Conservation (phyloP, 2,888 invertebrate genomes). For the Ornithoptera priamus region DNA sequence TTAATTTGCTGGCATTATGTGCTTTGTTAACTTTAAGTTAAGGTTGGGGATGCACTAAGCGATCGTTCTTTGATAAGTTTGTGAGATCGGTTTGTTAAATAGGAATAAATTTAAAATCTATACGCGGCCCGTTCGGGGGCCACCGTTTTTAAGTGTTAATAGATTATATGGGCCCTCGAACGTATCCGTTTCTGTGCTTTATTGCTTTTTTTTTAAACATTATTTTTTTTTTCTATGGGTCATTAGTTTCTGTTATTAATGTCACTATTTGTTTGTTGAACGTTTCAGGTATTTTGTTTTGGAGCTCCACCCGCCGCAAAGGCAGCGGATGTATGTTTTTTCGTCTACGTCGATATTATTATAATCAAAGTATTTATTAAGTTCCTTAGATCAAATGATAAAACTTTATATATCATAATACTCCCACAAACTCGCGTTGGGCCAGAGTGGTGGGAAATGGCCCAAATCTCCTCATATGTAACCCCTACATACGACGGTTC, state of each 20-base stretch:
- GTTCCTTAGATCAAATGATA: too few relatives aligned
- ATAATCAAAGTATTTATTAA: not conserved
- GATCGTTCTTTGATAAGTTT: constrained; percentile 11
- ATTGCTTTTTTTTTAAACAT: constrained; percentile 36
- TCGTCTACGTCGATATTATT: not conserved
- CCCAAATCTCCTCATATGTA: too few relatives aligned
- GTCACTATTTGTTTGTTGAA: constrained; percentile 33
- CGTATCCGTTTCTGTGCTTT: constrained; percentile 35
- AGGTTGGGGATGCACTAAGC: constrained; percentile 9
- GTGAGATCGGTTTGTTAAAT: constrained; percentile 44
- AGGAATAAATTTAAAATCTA: constrained; percentile 69
- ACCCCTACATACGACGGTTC: too few relatives aligned
- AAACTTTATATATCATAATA: not conserved
- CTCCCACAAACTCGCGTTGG: too few relatives aligned
- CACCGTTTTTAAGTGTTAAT: constrained; percentile 73
- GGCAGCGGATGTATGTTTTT: not conserved
- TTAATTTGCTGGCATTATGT: constrained; percentile 23
- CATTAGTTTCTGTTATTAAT: constrained; percentile 34
- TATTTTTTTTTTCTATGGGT: constrained; percentile 38
- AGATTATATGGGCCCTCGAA: constrained; percentile 47
- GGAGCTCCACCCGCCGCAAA: not conserved
- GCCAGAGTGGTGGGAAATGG: too few relatives aligned
- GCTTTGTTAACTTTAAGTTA: constrained; percentile 11
- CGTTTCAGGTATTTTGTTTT: constrained; percentile 25
- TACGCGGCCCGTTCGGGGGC: constrained; percentile 53